phyloP scores from a whole-genome alignment of 2,888 invertebrate species.

The Cyaniris semiargus region DNA sequence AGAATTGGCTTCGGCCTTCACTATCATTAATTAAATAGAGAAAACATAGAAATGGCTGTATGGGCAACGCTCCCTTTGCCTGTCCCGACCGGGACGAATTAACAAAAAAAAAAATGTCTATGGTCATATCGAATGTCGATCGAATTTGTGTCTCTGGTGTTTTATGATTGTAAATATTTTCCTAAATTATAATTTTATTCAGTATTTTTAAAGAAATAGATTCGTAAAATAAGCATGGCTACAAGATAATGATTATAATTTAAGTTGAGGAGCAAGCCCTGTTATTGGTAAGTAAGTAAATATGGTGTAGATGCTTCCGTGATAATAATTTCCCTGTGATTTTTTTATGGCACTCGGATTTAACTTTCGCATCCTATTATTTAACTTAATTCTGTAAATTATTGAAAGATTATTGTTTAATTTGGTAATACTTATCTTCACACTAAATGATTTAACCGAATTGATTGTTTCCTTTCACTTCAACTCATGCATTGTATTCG shows the following conservation, averaged over 20 bases:
- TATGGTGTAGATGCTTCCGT: conserved; percentile 50
- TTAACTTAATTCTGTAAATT: background rate
- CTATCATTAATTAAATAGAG: no score
- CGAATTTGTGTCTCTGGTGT: conserved; percentile 51
- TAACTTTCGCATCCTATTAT: background rate
- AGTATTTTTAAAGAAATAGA: conserved; percentile 32
- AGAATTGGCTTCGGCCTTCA: no score
- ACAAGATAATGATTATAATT: conserved; percentile 60
- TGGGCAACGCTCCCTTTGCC: no score
- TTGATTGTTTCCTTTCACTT: conserved; percentile 72
- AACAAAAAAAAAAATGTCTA: no score
- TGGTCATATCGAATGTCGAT: no score
- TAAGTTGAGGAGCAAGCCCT: conserved; percentile 55
- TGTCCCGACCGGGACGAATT: no score
- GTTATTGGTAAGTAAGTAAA: conserved; percentile 62
- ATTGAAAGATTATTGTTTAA: background rate
- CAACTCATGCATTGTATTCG: conserved; percentile 73
- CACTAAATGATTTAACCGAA: conserved; percentile 15
- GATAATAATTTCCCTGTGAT: conserved; percentile 45
- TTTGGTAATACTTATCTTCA: background rate
- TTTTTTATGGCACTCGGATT: conserved; percentile 31
- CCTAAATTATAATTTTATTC: conserved; percentile 47
- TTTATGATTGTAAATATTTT: conserved; percentile 40
- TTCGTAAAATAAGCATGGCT: conserved; percentile 59
- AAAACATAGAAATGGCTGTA: no score